A percentile compares a stretch with the other conserved stretches of the same genome.
phyloP scores from a whole-genome alignment of 2,797 vertebrate species.

The Pipistrellus kuhlii region DNA sequence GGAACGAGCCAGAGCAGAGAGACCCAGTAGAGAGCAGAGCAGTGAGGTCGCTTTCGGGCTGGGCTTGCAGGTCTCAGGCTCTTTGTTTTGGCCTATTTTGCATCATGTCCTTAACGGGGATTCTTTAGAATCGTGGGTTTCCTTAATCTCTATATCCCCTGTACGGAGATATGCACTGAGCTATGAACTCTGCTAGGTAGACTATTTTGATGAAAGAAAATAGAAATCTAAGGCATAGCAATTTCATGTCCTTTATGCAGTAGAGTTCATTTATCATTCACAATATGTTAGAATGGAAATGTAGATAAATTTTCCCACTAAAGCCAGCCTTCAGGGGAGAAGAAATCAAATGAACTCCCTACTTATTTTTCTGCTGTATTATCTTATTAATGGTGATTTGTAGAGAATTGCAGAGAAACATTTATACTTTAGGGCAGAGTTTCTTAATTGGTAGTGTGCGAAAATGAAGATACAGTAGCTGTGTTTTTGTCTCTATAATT shows the following conservation, averaged over 20 bases:
- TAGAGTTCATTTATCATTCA: constrained; percentile 80
- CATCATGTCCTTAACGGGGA: constrained; percentile 13
- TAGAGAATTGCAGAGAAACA: constrained; percentile 65
- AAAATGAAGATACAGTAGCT: constrained; percentile 59
- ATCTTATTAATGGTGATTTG: constrained; percentile 77
- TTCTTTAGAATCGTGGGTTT: constrained; percentile 12
- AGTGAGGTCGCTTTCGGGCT: not conserved
- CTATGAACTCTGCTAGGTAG: constrained; percentile 58
- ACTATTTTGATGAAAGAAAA: constrained; percentile 74
- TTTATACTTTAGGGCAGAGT: constrained; percentile 66
- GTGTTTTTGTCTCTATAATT: constrained; percentile 53
- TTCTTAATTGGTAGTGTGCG: constrained; percentile 69
- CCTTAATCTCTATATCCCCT: constrained; percentile 55
- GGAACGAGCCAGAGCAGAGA: not conserved
- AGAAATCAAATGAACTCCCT: constrained; percentile 71
- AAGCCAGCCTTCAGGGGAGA: constrained; percentile 60
- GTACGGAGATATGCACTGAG: constrained; percentile 38
- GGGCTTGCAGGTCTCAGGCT: not conserved
- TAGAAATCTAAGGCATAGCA: constrained; percentile 68
- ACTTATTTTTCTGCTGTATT: constrained; percentile 75
- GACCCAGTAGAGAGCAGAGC: not conserved
- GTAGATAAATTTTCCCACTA: constrained; percentile 77
- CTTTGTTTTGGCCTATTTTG: constrained; percentile 47
- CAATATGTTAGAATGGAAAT: constrained; percentile 71
- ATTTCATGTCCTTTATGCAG: constrained; percentile 75